Base-by-base conservation (phyloP, 23 tunicate genomes). In the Trididemnum miniatum region DNA sequence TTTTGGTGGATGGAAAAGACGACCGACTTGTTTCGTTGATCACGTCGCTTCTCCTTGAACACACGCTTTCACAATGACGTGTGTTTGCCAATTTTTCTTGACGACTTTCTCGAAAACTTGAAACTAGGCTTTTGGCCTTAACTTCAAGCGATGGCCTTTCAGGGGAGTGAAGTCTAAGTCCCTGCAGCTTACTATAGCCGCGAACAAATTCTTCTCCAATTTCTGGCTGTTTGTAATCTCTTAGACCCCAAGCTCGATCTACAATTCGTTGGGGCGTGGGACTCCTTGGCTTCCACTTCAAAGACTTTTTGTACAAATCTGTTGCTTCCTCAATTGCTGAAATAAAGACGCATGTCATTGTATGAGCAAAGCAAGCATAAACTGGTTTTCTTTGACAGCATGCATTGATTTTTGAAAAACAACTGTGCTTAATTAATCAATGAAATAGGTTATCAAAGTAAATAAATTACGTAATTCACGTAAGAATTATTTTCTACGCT, bases 161-260 rank as follows among this genome's bases (percentile, higher is more conserved):
- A 0, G 27, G 35, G 31, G 20, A 49, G 34, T 54, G 34, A 71
- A 15, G 54, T 44, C 15, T 44, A 7, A 15, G 12, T 44, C 15
- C 54, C 15, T 15, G 54, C 12, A 44, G 15, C 12, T 7, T 65
- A 51, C 67, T 65, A 39, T 74, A 84, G 5, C 82, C 72, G 22
- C 82, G 38, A 32, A 22, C 35, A 76, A 31, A 32, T 82, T 88
- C 87, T 75, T 88, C 92, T 7, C 82, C 92, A 35, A 90, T 71
- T 35, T 81, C 80, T 0, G 97, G 87, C 30, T 91, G 76, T 20
- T 54, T 74, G 65, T 76, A 65, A 71, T 81, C 83, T 32, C 72
- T 76, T 2, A 85, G 63, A 28, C 87, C 90, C 97, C 97, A 91
- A 24, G 89, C 90, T 22, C 22, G 75, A 39, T 90, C 62, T 1